Conservation (phyloP, 2,888 invertebrate genomes). For the Eumerus sabulonum region DNA sequence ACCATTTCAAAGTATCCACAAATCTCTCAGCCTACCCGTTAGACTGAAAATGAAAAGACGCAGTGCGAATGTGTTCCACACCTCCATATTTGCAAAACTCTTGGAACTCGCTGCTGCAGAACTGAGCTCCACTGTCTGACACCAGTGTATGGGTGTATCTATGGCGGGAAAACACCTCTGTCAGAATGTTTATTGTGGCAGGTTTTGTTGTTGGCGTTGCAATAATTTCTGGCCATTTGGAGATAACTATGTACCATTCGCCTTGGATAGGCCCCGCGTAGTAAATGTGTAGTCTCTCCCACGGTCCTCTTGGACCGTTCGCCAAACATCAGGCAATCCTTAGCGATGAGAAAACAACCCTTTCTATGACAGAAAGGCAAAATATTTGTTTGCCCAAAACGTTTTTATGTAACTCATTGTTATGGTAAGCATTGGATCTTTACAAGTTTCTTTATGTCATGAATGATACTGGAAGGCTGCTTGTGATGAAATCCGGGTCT, state of each 20-base stretch:
- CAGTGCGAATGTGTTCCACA: conserved; percentile 11
- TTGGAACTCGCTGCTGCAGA: conserved; percentile 29
- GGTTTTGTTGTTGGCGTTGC: background rate
- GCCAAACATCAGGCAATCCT: conserved; percentile 1
- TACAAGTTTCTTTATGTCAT: background rate
- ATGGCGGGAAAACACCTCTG: background rate
- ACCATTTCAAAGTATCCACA: conserved; percentile 34
- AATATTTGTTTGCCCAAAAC: background rate
- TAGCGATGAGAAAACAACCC: background rate
- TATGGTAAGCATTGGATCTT: background rate
- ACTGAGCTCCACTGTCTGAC: too few relatives aligned
- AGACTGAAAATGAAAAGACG: conserved; percentile 40
- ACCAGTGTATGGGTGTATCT: too few relatives aligned
- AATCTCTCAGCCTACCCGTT: conserved; percentile 48
- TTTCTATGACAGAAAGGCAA: background rate
- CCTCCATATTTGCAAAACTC: conserved; percentile 22
- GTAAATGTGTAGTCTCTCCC: background rate
- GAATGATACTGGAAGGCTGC: background rate
- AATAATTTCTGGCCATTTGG: background rate
- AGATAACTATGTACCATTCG: background rate
- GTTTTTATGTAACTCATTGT: background rate
- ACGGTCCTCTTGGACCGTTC: background rate
- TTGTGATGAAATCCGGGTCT: background rate
- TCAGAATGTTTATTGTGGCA: too few relatives aligned
- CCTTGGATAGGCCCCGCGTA: background rate